Conservation (phyloP, 2,113 vertebrate species). For the Porphyrio hochstetteri region DNA sequence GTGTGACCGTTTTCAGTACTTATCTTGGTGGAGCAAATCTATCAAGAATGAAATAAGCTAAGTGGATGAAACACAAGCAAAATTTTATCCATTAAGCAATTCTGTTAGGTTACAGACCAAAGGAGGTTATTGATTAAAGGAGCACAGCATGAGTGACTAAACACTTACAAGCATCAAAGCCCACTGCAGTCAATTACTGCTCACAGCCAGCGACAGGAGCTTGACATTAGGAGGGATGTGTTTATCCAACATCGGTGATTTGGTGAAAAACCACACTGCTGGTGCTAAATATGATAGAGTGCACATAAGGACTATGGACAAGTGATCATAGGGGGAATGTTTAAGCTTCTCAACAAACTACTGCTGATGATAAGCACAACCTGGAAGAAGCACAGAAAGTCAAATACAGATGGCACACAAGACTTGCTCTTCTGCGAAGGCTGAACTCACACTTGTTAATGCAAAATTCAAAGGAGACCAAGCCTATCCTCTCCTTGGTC, state of each 20-base stretch:
- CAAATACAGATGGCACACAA: background rate
- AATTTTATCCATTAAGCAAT: conserved; percentile 20
- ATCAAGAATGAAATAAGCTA: background rate
- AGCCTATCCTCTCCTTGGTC: background rate
- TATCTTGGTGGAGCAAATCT: background rate
- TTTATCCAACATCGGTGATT: background rate
- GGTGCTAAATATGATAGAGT: background rate
- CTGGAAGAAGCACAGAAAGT: background rate
- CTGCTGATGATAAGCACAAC: background rate
- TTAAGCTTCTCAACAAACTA: background rate
- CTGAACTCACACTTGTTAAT: background rate
- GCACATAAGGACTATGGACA: background rate
- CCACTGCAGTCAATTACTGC: background rate
- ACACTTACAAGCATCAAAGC: conserved; percentile 1
- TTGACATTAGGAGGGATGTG: background rate
- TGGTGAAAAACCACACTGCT: background rate
- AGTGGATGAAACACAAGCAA: conserved; percentile 21
- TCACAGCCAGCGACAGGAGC: background rate
- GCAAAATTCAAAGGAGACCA: background rate
- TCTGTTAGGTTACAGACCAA: conserved; percentile 9
- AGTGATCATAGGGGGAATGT: background rate
- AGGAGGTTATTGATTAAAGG: conserved; percentile 22
- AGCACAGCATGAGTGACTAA: background rate
- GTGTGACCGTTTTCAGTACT: background rate
- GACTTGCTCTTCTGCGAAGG: background rate